These are phyloP conservation scores for Aelia acuminata DNA, from an alignment of 2,888 invertebrate species.

Conservation along the genomic window DNA sequence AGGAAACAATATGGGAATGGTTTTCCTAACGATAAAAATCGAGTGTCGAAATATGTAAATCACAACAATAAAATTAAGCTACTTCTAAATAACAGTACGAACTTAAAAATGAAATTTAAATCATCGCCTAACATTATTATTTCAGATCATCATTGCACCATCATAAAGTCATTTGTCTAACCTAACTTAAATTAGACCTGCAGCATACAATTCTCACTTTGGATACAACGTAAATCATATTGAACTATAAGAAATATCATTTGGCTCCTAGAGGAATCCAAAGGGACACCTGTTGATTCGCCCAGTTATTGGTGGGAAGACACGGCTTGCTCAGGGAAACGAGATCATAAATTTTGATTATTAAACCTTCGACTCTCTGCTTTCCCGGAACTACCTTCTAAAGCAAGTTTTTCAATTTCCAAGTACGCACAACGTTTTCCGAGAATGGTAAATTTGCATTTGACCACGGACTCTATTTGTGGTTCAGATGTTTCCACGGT, in stretches of 20 bases:
- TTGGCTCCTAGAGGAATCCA: neutral
- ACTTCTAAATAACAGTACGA: too few species aligned
- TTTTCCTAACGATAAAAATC: too few species aligned
- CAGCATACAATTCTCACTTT: neutral
- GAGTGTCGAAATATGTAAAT: too few species aligned
- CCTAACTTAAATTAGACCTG: neutral
- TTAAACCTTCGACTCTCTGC: slow-evolving; percentile 9
- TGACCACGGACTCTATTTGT: neutral
- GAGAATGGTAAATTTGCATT: slow-evolving; percentile 4
- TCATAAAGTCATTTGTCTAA: too few species aligned
- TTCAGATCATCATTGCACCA: too few species aligned
- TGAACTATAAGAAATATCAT: neutral
- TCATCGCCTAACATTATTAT: too few species aligned
- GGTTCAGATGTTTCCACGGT: slow-evolving; percentile 7
- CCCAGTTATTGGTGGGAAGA: neutral
- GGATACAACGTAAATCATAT: too few species aligned
- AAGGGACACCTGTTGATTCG: neutral
- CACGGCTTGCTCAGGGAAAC: neutral
- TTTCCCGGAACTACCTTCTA: neutral
- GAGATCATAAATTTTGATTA: slow-evolving; percentile 22
- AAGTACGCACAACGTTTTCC: neutral
- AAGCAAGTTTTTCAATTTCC: slow-evolving; percentile 33
- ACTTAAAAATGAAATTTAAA: too few species aligned
- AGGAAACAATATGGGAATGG: too few species aligned
- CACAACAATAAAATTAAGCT: too few species aligned